Evolutionary conservation across 2,888 invertebrate genomes (phyloP).

Genomic region (Axea sp.): DNA sequence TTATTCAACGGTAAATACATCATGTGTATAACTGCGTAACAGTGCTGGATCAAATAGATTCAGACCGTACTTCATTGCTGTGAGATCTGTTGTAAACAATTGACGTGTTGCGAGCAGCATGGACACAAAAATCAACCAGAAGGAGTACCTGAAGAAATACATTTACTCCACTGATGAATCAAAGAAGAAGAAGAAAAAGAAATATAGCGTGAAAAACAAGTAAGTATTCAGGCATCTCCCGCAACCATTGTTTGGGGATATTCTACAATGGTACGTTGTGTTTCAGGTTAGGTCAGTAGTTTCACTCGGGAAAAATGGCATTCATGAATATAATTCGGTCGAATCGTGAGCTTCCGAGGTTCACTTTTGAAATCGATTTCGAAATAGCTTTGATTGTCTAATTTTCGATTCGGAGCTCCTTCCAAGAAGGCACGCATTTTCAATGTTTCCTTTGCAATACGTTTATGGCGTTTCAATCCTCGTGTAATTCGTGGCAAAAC

Average conservation of each 20-base stretch:
- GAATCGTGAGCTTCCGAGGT: too few relatives aligned
- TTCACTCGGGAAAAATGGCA: constrained; percentile 26
- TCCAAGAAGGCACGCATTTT: too few relatives aligned
- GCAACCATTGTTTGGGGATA: constrained; percentile 6
- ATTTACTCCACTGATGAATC: constrained; percentile 83
- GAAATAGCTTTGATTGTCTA: too few relatives aligned
- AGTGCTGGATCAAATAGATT: too few relatives aligned
- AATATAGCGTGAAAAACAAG: constrained; percentile 74
- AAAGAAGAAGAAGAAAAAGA: constrained; percentile 85
- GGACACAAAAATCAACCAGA: constrained; percentile 82
- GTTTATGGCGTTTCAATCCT: too few relatives aligned
- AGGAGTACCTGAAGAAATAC: constrained; percentile 90
- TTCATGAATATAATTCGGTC: too few relatives aligned
- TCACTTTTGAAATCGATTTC: too few relatives aligned
- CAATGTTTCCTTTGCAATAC: too few relatives aligned
- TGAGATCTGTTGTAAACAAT: constrained; percentile 22
- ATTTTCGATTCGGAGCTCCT: too few relatives aligned
- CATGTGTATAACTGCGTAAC: too few relatives aligned
- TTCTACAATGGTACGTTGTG: constrained; percentile 63
- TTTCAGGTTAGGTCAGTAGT: constrained; percentile 71
- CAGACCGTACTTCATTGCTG: not conserved
- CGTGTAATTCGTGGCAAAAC: too few relatives aligned
- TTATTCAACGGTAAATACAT: too few relatives aligned
- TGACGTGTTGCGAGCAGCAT: constrained; percentile 11
- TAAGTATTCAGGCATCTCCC: constrained; percentile 62